A percentile compares a stretch with the other conserved stretches of the same genome.
These are phyloP conservation scores for Trachelus iudaicus DNA, from an alignment of 2,888 invertebrate genomes.

Conservation along the genomic window DNA sequence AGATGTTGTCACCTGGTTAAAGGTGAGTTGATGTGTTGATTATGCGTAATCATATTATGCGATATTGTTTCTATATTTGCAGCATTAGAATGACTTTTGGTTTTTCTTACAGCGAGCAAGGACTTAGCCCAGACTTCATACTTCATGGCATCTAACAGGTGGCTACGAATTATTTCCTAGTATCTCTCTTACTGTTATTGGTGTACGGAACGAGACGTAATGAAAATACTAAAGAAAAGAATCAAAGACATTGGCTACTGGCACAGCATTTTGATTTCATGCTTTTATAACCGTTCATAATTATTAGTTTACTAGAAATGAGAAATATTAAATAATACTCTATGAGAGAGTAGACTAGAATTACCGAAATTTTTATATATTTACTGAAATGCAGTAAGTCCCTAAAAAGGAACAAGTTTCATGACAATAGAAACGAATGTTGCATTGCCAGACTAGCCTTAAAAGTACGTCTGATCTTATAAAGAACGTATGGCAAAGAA, in stretches of 20 bases:
- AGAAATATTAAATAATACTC: conserved; percentile 6
- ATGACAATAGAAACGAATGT: conserved; percentile 37
- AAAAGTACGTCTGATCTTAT: conserved; percentile 40
- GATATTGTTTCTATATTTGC: too few species aligned
- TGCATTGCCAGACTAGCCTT: conserved; percentile 42
- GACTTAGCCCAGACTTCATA: conserved; percentile 98
- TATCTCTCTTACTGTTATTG: conserved; percentile 44
- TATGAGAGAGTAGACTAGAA: too few species aligned
- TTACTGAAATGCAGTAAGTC: too few species aligned
- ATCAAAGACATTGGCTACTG: conserved; percentile 40
- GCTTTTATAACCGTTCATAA: background rate
- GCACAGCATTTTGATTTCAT: conserved; percentile 39
- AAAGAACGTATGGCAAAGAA: conserved; percentile 44
- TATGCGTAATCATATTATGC: too few species aligned
- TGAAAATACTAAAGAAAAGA: conserved; percentile 13
- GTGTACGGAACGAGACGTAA: conserved; percentile 17
- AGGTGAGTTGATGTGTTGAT: conserved; percentile 72
- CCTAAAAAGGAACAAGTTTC: too few species aligned
- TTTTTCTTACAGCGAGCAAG: conserved; percentile 80
- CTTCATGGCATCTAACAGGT: conserved; percentile 98
- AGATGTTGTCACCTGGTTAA: conserved; percentile 95
- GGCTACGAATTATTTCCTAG: conserved; percentile 49
- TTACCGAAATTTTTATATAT: too few species aligned
- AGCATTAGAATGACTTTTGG: background rate
- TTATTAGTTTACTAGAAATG: conserved; percentile 15